Evolutionary conservation across 2,888 invertebrate species (phyloP), one percentile per base, ranked within the genome.

Genomic region (Axea sp.): DNA sequence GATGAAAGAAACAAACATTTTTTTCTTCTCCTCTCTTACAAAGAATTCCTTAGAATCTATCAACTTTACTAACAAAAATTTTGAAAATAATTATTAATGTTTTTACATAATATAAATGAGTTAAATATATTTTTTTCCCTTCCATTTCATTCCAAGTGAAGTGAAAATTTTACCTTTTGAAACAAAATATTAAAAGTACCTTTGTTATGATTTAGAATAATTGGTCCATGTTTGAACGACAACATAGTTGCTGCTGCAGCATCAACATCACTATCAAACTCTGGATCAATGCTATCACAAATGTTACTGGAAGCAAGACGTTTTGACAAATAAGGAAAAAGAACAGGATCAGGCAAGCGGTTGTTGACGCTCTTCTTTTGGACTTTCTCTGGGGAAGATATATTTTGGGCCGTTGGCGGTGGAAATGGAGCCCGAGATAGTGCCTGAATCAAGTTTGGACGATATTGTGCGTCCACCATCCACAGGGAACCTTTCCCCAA

Each of bases 401-500:
- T 81, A 75, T 79, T 83, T 59, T 85, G 83, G 39, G 82, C 81
- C 2, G 85, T 82, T 3, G 87, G 84, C 7, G 92, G 92, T 78
- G 94, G 94, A 84, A 94, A 94, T 0, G 97, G 96, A 22, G 96
- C 96, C 71, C 97, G 93, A 59, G 95, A 93, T 74, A 97, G 90
- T 1, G 97, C 96, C 90, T 97, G 95, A 76, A 95, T 90, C 73
- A 95, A 90, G 85, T 96, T 96, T 60, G 96, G 94, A 76, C 97
- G 92, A 88, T 95, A 97, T 77, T 95, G 94, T 3, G 96, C 95
- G 86, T 98, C 97, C 1, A 98, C 97, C 83, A 96, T 97, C 98
- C 98, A 98, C 62, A 97, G 88, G 0, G 97, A 97, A 35, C 98
- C 97, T 88, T 98, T 98, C 31, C 97, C 97, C 80, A 97, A 91